Percentiles rank a stretch among this genome's conserved stretches.
phyloP scores from a whole-genome alignment of 2,797 vertebrate species.

The Kryptopterus vitreolus region DNA sequence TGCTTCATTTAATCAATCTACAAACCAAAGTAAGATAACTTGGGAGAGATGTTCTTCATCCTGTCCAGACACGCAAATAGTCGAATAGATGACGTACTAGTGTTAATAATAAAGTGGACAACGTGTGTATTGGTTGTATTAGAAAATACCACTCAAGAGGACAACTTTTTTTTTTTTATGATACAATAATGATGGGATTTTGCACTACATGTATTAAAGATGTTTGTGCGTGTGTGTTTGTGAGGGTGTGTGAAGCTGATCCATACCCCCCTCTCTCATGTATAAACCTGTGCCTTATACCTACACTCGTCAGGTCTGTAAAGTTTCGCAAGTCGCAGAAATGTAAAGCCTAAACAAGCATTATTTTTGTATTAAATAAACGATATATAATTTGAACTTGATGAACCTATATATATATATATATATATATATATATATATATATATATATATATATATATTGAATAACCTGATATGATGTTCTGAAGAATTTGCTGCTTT shows the following conservation, averaged over 20 bases:
- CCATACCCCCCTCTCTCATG: conserved; percentile 3
- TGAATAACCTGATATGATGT: no score
- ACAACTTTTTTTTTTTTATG: conserved; percentile 27
- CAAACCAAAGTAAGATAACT: no score
- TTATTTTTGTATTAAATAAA: conserved; percentile 46
- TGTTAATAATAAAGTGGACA: background rate
- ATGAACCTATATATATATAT: no score
- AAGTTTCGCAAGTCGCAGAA: conserved; percentile 14
- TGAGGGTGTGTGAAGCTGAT: background rate
- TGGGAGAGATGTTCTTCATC: no score
- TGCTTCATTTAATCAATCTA: background rate
- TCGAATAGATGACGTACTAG: background rate
- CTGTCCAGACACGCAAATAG: no score
- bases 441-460: no score
- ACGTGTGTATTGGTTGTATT: background rate
- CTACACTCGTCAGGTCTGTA: background rate
- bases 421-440: no score
- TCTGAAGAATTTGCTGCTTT: no score
- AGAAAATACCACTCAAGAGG: conserved; percentile 34
- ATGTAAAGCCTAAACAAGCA: conserved; percentile 31
- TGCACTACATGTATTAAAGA: conserved; percentile 40
- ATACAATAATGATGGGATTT: conserved; percentile 38
- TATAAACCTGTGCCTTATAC: conserved; percentile 37
- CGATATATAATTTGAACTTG: background rate
- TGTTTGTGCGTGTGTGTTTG: conserved; percentile 3